Evolutionary conservation across 2,888 invertebrate species (phyloP).

Genomic region (Malthinus flaveolus): DNA sequence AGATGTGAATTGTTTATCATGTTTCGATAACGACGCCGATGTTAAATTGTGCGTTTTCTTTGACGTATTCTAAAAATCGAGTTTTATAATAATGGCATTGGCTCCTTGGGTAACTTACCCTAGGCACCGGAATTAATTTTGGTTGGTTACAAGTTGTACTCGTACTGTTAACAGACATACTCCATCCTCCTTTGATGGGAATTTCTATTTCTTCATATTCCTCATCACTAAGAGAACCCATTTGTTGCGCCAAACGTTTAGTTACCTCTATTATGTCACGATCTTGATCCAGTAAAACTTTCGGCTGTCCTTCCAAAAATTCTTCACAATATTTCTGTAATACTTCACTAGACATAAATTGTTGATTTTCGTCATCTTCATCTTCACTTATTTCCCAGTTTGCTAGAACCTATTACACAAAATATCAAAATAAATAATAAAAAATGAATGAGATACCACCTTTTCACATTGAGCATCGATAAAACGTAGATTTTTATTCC

Average conservation of each 20-base stretch:
- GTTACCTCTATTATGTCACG: conserved; percentile 4
- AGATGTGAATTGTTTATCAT: conserved; percentile 53
- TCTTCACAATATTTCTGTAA: background rate
- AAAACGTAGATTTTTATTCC: conserved; percentile 13
- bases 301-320: conserved; percentile 35
- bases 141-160: conserved; percentile 94
- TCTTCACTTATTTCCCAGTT: background rate
- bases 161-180: conserved; percentile 87
- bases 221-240: conserved; percentile 50
- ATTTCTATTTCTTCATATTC: conserved; percentile 65
- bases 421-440: background rate
- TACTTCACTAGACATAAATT: background rate
- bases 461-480: background rate
- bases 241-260: conserved; percentile 23
- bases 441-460: background rate
- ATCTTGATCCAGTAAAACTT: conserved; percentile 60
- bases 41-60: conserved; percentile 70
- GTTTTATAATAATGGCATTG: background rate
- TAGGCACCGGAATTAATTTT: conserved; percentile 77
- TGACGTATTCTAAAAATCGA: conserved; percentile 56
- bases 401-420: background rate
- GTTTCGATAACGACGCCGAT: too few relatives aligned
- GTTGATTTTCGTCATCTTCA: background rate
- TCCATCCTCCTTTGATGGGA: conserved; percentile 75
- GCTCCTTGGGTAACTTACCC: conserved; percentile 51